Base-by-base conservation (phyloP, 2,888 invertebrate species). In the Tinea pellionella region DNA sequence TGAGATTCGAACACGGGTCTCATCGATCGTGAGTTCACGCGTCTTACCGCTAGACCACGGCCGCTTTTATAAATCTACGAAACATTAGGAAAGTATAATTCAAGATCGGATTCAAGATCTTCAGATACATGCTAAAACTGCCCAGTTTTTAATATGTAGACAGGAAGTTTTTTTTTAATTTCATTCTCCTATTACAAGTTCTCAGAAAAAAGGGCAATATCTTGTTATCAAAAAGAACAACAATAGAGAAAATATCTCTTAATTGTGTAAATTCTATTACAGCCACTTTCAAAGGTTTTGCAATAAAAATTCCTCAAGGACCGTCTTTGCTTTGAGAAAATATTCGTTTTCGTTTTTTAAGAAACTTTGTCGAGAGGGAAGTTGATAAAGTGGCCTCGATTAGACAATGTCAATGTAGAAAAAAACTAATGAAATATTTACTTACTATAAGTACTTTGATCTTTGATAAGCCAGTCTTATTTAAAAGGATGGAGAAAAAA, bases 231-330 rank as follows among this genome's bases (percentile, higher is more conserved):
- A 55, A 55, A 55, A 55, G 24, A 29, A 55, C 19, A 55, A 24
- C 55, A 55, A 55, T n/a, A 11, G 24, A 55, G 55, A 55, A 47
- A 55, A 55, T 19, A 55, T 55, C 29, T 55, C 24, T 55, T 55
- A 55, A 55, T 55, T 55, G 55, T 55, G 55, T 24, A 55, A 55
- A 55, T 55, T 55, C 55, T 55, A 19, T 55, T 55, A 55, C 6
- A 55, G n/a, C 11, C 16, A 2, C 13, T 16, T 16, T 11, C 15
- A 11, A 24, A 24, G 55, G 19, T 18, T 55, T n/a, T 16, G 29
- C 55, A 55, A 55, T 55, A 55, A 16, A 55, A 55, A 55, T 55
- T 55, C 55, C 55, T 47, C 2, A 16, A 12, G 8, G 41, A 41
- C 12, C 41, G 47, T 47, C 16, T n/a, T 41, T 6, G 47, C 16